phyloP scores from a whole-genome alignment of 2,888 invertebrate species.

The Thumatha senex region DNA sequence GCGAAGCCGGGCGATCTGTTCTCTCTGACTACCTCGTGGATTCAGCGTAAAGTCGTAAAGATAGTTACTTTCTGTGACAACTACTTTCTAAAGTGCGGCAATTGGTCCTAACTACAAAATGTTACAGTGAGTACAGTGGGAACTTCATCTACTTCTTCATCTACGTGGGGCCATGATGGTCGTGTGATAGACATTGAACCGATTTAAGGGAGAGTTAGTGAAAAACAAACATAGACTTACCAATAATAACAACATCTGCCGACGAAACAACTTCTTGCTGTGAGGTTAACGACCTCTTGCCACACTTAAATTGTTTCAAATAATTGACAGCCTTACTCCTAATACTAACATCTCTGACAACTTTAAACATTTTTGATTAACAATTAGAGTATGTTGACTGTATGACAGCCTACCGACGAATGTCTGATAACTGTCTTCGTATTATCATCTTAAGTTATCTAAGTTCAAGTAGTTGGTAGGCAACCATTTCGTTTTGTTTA shows the following conservation, averaged over 20 bases:
- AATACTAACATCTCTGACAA: slow-evolving; percentile 53
- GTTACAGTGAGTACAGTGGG: too few relatives aligned
- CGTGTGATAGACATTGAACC: too few relatives aligned
- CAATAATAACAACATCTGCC: slow-evolving; percentile 91
- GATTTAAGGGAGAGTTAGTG: too few relatives aligned
- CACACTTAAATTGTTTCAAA: slow-evolving; percentile 48
- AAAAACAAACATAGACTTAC: slow-evolving; percentile 61
- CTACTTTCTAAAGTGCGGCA: too few relatives aligned
- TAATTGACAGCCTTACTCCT: slow-evolving; percentile 51
- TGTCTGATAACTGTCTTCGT: slow-evolving; percentile 7
- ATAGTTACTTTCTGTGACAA: too few relatives aligned
- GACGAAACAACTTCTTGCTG: slow-evolving; percentile 67
- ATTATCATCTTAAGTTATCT: slow-evolving; percentile 30
- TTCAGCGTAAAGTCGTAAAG: too few relatives aligned
- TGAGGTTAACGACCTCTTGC: slow-evolving; percentile 45
- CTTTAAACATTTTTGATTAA: slow-evolving; percentile 58
- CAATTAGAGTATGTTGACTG: slow-evolving; percentile 11
- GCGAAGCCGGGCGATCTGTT: too few relatives aligned
- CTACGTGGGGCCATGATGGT: too few relatives aligned
- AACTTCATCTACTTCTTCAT: too few relatives aligned
- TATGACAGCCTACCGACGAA: slow-evolving; percentile 16
- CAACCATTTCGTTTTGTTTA: slow-evolving; percentile 39
- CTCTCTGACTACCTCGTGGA: too few relatives aligned
- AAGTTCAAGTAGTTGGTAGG: slow-evolving; percentile 35
- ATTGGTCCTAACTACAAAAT: too few relatives aligned